A percentile compares a stretch with the other conserved stretches of the same genome.
phyloP scores from a whole-genome alignment of 2,797 vertebrate species.

The Sciurus vulgaris region DNA sequence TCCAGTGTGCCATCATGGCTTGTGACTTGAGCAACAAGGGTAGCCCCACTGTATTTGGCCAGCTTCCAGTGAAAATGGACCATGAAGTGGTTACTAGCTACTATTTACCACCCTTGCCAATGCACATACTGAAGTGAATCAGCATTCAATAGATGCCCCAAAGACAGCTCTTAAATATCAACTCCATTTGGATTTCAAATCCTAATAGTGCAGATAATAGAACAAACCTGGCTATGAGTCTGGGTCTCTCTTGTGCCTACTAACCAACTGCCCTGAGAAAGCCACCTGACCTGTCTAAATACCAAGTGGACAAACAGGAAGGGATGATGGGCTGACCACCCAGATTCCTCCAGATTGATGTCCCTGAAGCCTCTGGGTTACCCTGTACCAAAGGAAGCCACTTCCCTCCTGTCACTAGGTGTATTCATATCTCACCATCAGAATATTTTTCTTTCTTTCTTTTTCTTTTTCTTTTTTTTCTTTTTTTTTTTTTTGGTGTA shows the following conservation, averaged over 20 bases:
- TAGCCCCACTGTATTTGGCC: slow-evolving; percentile 64
- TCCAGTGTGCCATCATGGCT: background rate
- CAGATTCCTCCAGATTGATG: background rate
- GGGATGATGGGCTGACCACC: background rate
- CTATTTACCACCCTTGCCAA: background rate
- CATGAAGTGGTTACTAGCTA: background rate
- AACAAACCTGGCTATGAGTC: background rate
- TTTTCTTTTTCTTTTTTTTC: no score
- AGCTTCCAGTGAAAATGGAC: slow-evolving; percentile 44
- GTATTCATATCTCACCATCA: background rate
- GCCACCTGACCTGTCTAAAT: background rate
- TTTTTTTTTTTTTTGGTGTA: no score
- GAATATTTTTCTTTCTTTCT: no score
- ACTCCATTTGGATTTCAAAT: background rate
- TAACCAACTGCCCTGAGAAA: background rate
- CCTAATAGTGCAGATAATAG: background rate
- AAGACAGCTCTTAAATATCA: background rate
- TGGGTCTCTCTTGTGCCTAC: background rate
- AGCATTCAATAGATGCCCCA: background rate
- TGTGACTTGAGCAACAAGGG: slow-evolving; percentile 70
- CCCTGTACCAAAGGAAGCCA: background rate
- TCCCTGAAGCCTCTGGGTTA: background rate
- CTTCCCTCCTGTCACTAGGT: background rate
- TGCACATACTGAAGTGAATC: background rate
- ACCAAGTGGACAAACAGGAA: background rate